Percentiles rank a stretch among this genome's conserved stretches.
Evolutionary conservation across 2,113 vertebrate genomes (phyloP).

Genomic region (Brienomyrus longianalis): DNA sequence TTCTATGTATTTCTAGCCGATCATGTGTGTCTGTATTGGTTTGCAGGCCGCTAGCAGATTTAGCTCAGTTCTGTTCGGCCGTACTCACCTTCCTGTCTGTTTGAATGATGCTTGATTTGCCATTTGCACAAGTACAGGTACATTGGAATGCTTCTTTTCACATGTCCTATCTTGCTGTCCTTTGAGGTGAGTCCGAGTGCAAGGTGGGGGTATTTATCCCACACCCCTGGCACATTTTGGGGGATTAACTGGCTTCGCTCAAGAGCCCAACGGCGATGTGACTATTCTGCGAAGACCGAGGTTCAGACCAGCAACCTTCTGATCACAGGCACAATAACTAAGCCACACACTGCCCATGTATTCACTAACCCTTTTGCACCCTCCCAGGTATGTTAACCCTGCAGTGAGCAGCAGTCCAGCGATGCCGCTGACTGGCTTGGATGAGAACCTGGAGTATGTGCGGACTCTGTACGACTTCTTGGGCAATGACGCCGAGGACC

Average conservation of each 20-base stretch:
- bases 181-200: background rate
- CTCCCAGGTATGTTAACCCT: slow-evolving; percentile 73
- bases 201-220: background rate
- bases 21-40: background rate
- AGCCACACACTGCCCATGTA: background rate
- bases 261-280: background rate
- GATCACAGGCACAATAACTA: background rate
- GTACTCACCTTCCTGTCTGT: background rate
- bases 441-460: slow-evolving; percentile 88
- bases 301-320: background rate
- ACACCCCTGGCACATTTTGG: background rate
- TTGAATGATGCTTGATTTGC: background rate
- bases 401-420: slow-evolving; percentile 60
- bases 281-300: background rate
- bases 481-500: slow-evolving; percentile 91
- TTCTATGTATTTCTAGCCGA: background rate
- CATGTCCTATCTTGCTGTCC: background rate
- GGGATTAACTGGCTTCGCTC: background rate
- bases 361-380: background rate
- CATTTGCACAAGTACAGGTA: background rate
- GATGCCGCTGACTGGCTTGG: slow-evolving; percentile 54
- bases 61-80: background rate
- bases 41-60: background rate
- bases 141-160: background rate
- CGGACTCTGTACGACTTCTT: slow-evolving; percentile 96